These are phyloP conservation scores for Pogonophryne albipinna DNA, from an alignment of 2,797 vertebrate genomes.

Conservation along the genomic window DNA sequence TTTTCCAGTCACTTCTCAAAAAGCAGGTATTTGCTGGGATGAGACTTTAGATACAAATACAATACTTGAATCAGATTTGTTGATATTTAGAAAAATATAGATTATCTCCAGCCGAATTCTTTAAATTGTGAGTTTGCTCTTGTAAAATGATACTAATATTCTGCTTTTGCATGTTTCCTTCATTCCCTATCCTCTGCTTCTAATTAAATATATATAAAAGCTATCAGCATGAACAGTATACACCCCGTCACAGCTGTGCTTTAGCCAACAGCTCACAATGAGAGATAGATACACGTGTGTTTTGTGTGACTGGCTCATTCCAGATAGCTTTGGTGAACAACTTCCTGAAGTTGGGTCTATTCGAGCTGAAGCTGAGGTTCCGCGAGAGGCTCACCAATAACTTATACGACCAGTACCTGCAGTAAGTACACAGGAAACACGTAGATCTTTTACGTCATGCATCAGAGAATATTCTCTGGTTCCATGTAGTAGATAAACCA, in stretches of 20 bases:
- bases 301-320: conserved; percentile 39
- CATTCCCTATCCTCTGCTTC: not conserved
- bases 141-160: conserved; percentile 4
- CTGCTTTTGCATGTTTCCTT: conserved; percentile 2
- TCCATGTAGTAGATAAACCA: no score
- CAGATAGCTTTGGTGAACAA: conserved; percentile 98
- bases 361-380: conserved; percentile 95
- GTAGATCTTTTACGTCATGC: not conserved
- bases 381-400: conserved; percentile 93
- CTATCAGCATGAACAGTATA: not conserved
- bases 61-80: not conserved
- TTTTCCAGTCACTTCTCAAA: no score
- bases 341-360: conserved; percentile 95
- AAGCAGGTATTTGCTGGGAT: no score
- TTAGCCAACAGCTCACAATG: not conserved
- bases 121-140: not conserved
- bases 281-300: conserved; percentile 2
- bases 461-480: no score
- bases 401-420: conserved; percentile 95
- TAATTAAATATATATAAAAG: not conserved
- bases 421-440: conserved; percentile 85
- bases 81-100: conserved; percentile 6
- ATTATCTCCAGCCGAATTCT: conserved; percentile 1
- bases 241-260: not conserved
- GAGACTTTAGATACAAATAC: no score